phyloP scores from a whole-genome alignment of 2,797 vertebrate genomes.

The Craterocephalus amniculus region DNA sequence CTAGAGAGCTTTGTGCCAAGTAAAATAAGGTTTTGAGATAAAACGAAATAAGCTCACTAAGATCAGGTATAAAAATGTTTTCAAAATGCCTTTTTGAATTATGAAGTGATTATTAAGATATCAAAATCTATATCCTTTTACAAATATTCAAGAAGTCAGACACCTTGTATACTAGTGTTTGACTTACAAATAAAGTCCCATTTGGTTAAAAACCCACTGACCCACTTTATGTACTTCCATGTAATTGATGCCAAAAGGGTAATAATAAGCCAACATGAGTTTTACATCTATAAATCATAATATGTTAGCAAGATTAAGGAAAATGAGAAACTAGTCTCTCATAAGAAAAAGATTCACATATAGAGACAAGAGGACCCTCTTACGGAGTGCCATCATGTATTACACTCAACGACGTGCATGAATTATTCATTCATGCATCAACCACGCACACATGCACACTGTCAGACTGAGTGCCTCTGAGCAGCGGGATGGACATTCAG shows the following conservation, averaged over 20 bases:
- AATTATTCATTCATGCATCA: constrained; percentile 59
- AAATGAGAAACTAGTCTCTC: not conserved
- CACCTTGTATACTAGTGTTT: constrained; percentile 19
- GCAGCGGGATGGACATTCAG: constrained; percentile 28
- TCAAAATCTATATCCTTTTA: not conserved
- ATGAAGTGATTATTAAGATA: not conserved
- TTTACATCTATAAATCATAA: not conserved
- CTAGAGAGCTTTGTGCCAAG: not conserved
- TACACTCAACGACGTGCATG: constrained; percentile 44
- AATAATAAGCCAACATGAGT: not conserved
- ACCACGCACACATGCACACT: constrained; percentile 17
- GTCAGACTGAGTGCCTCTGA: constrained; percentile 9
- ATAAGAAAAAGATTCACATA: constrained; percentile 17
- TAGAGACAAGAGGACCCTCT: constrained; percentile 18
- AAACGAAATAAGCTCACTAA: not conserved
- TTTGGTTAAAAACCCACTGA: constrained; percentile 27
- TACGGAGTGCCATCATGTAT: constrained; percentile 41
- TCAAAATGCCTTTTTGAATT: constrained; percentile 13
- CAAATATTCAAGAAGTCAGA: constrained; percentile 23
- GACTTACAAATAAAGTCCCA: constrained; percentile 6
- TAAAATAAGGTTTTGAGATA: not conserved
- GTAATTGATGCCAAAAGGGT: not conserved
- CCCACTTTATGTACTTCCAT: constrained; percentile 28
- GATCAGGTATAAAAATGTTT: constrained; percentile 1
- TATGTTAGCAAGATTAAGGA: not conserved